Evolutionary conservation across 2,113 vertebrate species (phyloP).

Genomic region (Plestiodon gilberti): DNA sequence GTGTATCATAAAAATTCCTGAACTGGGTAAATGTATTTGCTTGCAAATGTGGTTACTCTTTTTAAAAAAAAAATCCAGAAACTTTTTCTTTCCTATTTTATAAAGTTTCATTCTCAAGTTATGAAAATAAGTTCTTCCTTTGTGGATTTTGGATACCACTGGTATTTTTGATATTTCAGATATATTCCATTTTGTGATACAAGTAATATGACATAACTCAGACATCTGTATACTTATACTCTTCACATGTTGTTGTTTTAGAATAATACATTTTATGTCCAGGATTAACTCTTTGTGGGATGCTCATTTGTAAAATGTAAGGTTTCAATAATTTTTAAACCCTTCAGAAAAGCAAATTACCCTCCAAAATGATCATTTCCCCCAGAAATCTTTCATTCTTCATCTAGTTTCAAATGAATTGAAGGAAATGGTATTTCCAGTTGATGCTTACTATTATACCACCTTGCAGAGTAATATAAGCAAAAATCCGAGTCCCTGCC

Average conservation of each 20-base stretch:
- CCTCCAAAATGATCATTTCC: background rate
- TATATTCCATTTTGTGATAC: slow-evolving; percentile 29
- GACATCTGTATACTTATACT: background rate
- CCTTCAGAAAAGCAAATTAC: background rate
- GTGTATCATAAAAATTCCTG: slow-evolving; percentile 57
- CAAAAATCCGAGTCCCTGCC: background rate
- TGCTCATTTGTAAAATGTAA: background rate
- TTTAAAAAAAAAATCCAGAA: slow-evolving; percentile 22
- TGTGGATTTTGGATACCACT: slow-evolving; percentile 26
- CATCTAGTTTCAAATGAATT: too few relatives aligned
- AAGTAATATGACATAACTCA: slow-evolving; percentile 15
- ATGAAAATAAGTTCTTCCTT: slow-evolving; percentile 12
- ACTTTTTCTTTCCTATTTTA: slow-evolving; percentile 26
- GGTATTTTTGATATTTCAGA: slow-evolving; percentile 45
- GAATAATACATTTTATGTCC: slow-evolving; percentile 4
- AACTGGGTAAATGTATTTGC: slow-evolving; percentile 62
- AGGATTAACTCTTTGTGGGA: slow-evolving; percentile 28
- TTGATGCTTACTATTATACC: background rate
- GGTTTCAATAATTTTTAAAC: background rate
- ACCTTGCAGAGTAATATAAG: background rate
- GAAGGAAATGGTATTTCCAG: background rate
- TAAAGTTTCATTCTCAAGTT: slow-evolving; percentile 22
- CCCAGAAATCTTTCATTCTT: background rate
- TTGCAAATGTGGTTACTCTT: slow-evolving; percentile 34
- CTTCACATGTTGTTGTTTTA: slow-evolving; percentile 19